Conservation (phyloP, 2,113 vertebrate genomes). For the Albula glossodonta region DNA sequence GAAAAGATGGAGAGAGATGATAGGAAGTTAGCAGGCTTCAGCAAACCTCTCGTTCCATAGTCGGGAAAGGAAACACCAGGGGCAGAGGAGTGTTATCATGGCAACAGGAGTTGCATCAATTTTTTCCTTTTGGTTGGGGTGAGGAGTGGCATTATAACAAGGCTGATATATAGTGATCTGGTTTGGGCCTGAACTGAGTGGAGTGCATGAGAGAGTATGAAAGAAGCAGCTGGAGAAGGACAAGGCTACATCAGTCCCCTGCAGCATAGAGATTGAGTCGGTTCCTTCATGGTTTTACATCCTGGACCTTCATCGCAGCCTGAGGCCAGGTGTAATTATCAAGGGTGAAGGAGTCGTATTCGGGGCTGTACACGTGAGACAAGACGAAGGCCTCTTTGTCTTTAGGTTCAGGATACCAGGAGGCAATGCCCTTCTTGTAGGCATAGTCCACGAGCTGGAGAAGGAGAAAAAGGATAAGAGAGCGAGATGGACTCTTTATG, state of each 20-base stretch:
- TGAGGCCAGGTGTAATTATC: constrained; percentile 88
- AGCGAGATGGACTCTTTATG: neutral
- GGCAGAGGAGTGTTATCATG: neutral
- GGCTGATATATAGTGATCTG: constrained; percentile 7
- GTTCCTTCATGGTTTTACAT: constrained; percentile 57
- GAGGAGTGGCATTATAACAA: constrained; percentile 35
- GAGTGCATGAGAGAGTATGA: neutral
- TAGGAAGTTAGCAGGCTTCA: neutral
- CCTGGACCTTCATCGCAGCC: constrained; percentile 82
- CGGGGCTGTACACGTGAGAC: constrained; percentile 83
- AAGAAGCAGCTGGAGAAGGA: constrained; percentile 19
- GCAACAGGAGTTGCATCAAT: neutral
- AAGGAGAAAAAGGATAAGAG: constrained; percentile 33
- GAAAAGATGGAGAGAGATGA: neutral
- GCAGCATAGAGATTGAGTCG: neutral
- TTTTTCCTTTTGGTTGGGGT: neutral
- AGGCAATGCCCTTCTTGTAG: constrained; percentile 85
- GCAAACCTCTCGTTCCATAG: neutral
- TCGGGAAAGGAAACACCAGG: too few relatives aligned
- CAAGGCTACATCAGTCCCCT: constrained; percentile 21
- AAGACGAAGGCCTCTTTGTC: constrained; percentile 93
- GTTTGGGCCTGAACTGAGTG: neutral
- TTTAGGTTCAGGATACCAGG: constrained; percentile 87
- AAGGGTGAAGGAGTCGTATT: constrained; percentile 87
- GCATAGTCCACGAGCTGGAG: constrained; percentile 85